Conservation (phyloP, 2,113 vertebrate species). For the Actenoides lindsayi region DNA sequence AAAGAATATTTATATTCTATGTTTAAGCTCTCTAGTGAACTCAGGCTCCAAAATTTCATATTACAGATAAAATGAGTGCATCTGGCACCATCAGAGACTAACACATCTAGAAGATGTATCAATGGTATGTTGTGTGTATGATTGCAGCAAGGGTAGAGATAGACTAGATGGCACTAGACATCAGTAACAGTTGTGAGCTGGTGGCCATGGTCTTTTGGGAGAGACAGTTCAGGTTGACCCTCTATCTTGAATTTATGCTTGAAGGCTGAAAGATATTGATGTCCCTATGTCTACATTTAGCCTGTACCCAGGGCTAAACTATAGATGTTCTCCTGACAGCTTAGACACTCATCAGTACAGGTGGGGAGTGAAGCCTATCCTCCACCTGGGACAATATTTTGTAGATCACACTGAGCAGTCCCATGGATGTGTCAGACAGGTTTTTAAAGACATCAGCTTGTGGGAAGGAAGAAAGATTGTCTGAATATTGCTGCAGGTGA, state of each 20-base stretch:
- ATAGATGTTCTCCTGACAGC: no score
- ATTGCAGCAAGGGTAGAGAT: neutral
- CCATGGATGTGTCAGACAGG: no score
- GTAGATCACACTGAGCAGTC: no score
- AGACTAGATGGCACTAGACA: neutral
- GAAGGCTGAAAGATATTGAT: neutral
- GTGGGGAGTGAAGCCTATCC: no score
- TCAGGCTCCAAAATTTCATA: neutral
- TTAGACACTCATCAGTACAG: no score
- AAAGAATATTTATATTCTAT: neutral
- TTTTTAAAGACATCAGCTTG: no score
- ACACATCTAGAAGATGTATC: neutral
- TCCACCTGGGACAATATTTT: no score
- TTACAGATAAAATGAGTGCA: neutral
- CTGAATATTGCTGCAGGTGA: no score
- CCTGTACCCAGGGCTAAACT: no score
- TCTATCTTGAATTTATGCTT: neutral
- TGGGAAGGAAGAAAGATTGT: no score
- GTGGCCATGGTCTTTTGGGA: neutral
- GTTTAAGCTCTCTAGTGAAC: neutral
- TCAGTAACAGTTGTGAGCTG: neutral
- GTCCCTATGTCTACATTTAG: neutral
- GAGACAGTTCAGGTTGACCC: neutral
- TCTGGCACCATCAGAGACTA: neutral
- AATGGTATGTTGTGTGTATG: fast-evolving